Percentiles rank a stretch among this genome's conserved stretches.
Conservation (phyloP, 2,797 vertebrate species). For the Gorsachius magnificus region DNA sequence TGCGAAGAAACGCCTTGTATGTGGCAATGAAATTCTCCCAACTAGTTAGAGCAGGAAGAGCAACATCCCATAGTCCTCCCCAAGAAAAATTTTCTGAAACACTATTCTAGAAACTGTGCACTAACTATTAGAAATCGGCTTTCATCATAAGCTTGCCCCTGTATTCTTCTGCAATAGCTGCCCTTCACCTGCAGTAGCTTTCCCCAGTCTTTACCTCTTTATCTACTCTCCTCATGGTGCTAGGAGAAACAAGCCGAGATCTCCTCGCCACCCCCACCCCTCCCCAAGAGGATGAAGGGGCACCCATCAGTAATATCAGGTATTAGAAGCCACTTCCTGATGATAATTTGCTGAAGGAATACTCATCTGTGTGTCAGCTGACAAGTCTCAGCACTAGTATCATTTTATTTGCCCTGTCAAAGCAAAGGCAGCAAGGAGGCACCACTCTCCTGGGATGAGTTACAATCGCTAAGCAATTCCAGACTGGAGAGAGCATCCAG, state of each 20-base stretch:
- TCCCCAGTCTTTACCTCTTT: neutral
- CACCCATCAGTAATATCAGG: neutral
- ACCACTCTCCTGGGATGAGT: neutral
- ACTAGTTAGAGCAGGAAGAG: neutral
- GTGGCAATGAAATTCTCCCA: neutral
- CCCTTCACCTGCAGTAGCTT: neutral
- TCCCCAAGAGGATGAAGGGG: neutral
- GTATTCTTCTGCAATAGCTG: neutral
- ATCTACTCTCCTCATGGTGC: neutral
- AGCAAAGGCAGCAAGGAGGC: neutral
- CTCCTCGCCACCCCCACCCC: fast-evolving
- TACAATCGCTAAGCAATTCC: neutral
- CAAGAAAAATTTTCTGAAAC: neutral
- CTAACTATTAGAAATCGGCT: neutral
- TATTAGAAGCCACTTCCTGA: neutral
- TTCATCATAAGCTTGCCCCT: neutral
- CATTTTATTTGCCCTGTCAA: neutral
- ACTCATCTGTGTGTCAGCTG: neutral
- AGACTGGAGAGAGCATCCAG: neutral
- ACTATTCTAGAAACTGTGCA: neutral
- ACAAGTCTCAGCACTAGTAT: neutral
- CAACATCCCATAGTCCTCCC: neutral
- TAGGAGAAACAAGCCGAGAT: neutral
- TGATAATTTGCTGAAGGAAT: neutral
- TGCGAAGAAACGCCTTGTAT: neutral